A percentile compares a stretch with the other conserved stretches of the same genome.
Evolutionary conservation across 1,140 invertebrate genomes (phyloP).

Genomic region (Tetramorium simillimum): DNA sequence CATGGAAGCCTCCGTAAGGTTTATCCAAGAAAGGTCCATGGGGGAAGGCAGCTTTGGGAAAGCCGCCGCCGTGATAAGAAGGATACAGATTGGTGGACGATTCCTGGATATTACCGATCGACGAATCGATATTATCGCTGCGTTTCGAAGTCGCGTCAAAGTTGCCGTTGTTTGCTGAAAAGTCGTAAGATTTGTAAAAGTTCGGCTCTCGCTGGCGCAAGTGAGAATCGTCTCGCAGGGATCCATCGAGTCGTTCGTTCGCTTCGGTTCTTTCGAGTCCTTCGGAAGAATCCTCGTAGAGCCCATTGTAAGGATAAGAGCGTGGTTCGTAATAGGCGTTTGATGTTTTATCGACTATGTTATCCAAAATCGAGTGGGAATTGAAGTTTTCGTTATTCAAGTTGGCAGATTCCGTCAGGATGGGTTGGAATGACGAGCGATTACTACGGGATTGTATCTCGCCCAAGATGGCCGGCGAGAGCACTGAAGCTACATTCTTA

Average conservation of each 20-base stretch:
- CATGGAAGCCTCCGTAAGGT: conserved; percentile 19
- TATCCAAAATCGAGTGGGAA: not conserved
- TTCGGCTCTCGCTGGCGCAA: conserved; percentile 8
- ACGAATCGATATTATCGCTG: not conserved
- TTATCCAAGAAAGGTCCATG: conserved; percentile 13
- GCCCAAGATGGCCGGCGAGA: conserved; percentile 67
- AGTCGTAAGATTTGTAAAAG: conserved; percentile 9
- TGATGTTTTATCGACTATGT: conserved; percentile 30
- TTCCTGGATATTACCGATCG: not conserved
- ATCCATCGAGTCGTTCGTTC: conserved; percentile 1
- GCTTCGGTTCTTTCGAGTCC: not conserved
- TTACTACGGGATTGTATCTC: conserved; percentile 59
- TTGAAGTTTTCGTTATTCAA: not conserved
- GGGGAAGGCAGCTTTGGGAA: conserved; percentile 14
- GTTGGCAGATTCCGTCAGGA: not conserved
- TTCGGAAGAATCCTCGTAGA: conserved; percentile 10
- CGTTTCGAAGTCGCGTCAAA: not conserved
- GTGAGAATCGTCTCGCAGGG: not conserved
- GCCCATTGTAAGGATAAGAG: not conserved
- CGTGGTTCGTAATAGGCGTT: conserved; percentile 18
- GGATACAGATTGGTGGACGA: conserved; percentile 17
- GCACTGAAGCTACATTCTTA: conserved; percentile 69
- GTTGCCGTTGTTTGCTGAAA: not conserved
- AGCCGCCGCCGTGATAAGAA: not conserved
- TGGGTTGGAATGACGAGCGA: not conserved